Evolutionary conservation across 2,113 vertebrate genomes (phyloP), one percentile per base, ranked within the genome.

Genomic region (Haplochromis burtoni): DNA sequence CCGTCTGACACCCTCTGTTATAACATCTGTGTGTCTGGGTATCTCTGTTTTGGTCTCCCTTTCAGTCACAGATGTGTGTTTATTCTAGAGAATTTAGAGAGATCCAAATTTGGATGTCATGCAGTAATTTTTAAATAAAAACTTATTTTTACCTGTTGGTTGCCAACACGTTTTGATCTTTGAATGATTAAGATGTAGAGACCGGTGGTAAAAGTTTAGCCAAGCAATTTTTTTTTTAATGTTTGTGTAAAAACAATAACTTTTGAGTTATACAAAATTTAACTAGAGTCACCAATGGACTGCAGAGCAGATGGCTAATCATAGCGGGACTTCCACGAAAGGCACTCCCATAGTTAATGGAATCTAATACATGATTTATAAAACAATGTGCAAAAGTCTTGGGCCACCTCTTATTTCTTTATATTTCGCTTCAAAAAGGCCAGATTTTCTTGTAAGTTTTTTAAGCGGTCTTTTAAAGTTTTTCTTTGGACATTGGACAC

Each of bases 1-100:
- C 85, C 92, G 38, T 91, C 86, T 85, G 92, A 94, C 93, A 91
- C 81, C 86, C 81, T 86, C 73, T 68, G 89, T 88, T 91, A 92
- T 89, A 92, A 93, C 88, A 78, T 92, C 31, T 92, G 61, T 87
- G 86, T 76, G 73, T 38, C 8, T 61, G 49, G 31, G 57, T 73
- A 84, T 86, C 68, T 88, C 42, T 13, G 31, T 78, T 24, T 71
- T 53, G 80, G n/a, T 85, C 49, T 80, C n/a, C 3, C 9, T 63
- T 76, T 0, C 10, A 29, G 45, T 78, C 73, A 78, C 17, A n/a
- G 10, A 51, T 29, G 71, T 76, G 71, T 49, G 26, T 78, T 19
- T 78, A n/a, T 78, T 78, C 45, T 51, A n/a, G 26, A 31, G 73
- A 78, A 31, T 4, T 78, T n/a, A 49, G 17, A 31, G 1, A 78